phyloP scores from a whole-genome alignment of 2,113 vertebrate species.

The Equus przewalskii region DNA sequence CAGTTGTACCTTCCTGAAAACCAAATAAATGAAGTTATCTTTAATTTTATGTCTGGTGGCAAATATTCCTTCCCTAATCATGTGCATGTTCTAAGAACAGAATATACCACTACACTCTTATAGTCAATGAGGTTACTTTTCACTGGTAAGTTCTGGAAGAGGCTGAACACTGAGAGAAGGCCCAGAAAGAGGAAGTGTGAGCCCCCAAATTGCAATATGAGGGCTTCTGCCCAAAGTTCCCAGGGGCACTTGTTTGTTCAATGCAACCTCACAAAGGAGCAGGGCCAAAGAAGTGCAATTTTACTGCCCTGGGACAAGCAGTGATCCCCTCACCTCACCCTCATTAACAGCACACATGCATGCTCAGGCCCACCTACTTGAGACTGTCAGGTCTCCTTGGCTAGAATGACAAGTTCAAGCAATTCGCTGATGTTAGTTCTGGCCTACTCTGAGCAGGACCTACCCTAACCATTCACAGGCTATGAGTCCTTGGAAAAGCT shows the following conservation, averaged over 20 bases:
- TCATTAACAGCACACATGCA: neutral
- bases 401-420: neutral
- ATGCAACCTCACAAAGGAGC: neutral
- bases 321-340: neutral
- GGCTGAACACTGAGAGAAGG: neutral
- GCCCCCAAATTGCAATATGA: accelerated
- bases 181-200: neutral
- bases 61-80: neutral
- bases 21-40: neutral
- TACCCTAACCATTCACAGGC: neutral
- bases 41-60: neutral
- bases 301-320: no score
- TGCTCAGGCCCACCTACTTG: neutral
- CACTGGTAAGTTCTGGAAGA: neutral
- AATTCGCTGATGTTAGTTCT: neutral
- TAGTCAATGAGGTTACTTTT: neutral
- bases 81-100: neutral
- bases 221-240: neutral
- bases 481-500: neutral
- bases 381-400: neutral
- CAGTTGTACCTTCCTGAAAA: neutral
- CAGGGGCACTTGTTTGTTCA: neutral
- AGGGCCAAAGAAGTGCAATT: neutral
- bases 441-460: neutral
- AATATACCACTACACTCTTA: neutral